Evolutionary conservation across 2,113 vertebrate species (phyloP).

Genomic region (Bombycilla garrulus): DNA sequence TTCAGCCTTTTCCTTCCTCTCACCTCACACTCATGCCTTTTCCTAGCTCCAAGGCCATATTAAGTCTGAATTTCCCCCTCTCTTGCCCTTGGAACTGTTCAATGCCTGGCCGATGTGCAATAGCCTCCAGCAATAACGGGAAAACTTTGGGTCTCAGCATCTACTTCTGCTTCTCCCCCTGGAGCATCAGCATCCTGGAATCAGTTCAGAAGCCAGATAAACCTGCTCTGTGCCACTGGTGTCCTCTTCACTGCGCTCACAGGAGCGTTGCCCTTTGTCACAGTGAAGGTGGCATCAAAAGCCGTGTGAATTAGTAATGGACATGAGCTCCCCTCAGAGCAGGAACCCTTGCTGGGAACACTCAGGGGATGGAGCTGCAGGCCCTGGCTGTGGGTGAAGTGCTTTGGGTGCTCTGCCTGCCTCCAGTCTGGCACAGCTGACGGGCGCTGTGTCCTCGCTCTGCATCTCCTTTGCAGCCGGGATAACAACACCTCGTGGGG

Average conservation of each 20-base stretch:
- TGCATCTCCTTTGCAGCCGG: slow-evolving; percentile 8
- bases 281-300: background rate
- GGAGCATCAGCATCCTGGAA: background rate
- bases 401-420: background rate
- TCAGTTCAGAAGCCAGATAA: background rate
- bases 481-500: background rate
- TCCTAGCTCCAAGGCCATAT: background rate
- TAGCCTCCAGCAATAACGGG: background rate
- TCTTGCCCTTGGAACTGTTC: background rate
- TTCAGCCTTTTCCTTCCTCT: background rate
- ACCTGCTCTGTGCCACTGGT: background rate
- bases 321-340: background rate
- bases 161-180: background rate
- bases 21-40: background rate
- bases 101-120: background rate
- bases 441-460: background rate
- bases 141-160: background rate
- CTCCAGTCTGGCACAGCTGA: background rate
- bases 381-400: background rate
- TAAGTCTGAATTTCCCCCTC: background rate
- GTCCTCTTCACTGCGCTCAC: background rate
- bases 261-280: background rate
- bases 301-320: background rate
- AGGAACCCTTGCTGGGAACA: background rate
- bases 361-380: background rate